Percentiles rank a stretch among this genome's conserved stretches.
These are phyloP conservation scores for Pyrrhia umbra DNA, from an alignment of 2,888 invertebrate genomes.

Conservation along the genomic window DNA sequence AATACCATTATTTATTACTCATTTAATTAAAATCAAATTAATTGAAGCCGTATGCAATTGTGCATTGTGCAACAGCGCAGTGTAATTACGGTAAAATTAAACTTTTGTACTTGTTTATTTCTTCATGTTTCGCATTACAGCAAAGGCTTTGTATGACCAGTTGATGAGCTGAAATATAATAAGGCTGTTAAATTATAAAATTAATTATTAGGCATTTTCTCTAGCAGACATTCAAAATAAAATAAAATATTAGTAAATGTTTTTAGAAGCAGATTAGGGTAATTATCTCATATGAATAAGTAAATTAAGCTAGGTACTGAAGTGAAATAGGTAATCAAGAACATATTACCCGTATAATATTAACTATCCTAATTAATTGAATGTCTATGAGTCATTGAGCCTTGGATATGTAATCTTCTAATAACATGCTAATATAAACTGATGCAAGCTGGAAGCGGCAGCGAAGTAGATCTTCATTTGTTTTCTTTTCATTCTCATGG, in stretches of 20 bases:
- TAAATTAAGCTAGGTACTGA: constrained; percentile 20
- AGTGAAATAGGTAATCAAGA: constrained; percentile 29
- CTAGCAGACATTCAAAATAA: not conserved
- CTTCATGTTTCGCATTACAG: constrained; percentile 87
- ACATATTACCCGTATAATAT: constrained; percentile 24
- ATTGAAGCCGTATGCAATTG: constrained; percentile 57
- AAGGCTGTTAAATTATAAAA: constrained; percentile 6
- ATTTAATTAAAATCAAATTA: constrained; percentile 56
- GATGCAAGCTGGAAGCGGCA: constrained; percentile 3
- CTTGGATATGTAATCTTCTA: constrained; percentile 21
- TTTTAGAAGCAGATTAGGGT: not conserved
- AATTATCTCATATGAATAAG: constrained; percentile 31
- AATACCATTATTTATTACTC: constrained; percentile 25
- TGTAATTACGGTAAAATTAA: constrained; percentile 60
- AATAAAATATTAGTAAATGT: not conserved
- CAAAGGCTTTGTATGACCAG: constrained; percentile 89
- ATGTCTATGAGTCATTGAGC: constrained; percentile 35
- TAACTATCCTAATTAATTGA: constrained; percentile 37
- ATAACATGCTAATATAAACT: not conserved
- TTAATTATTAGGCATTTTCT: not conserved
- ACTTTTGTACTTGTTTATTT: constrained; percentile 70
- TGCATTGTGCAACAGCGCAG: constrained; percentile 59
- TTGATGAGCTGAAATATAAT: constrained; percentile 84
- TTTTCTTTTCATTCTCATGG: not conserved
- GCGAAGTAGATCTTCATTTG: not conserved